A percentile compares a stretch with the other conserved stretches of the same genome.
phyloP scores from a whole-genome alignment of 2,113 vertebrate genomes.

The Cyprichromis sp. region DNA sequence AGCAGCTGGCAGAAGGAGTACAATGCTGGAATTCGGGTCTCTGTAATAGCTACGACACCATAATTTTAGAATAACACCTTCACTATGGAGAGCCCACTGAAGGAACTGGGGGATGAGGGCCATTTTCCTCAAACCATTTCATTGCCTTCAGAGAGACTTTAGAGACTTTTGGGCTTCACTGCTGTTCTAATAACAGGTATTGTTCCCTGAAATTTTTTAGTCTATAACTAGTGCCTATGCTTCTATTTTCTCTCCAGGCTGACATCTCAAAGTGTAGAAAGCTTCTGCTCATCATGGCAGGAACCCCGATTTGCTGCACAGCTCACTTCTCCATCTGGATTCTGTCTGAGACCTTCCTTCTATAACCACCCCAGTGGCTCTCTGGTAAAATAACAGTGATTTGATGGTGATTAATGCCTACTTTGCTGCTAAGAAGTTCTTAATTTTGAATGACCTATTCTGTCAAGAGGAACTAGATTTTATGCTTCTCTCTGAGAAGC shows the following conservation, averaged over 20 bases:
- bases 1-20: background rate
- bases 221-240: background rate
- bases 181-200: background rate
- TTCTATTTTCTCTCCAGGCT: background rate
- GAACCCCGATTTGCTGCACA: background rate
- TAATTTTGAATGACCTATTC: background rate
- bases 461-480: background rate
- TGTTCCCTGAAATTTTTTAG: background rate
- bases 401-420: background rate
- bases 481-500: background rate
- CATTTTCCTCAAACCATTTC: background rate
- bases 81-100: background rate
- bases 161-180: background rate
- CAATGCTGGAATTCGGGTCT: background rate
- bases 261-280: background rate
- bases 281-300: background rate
- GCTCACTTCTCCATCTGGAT: background rate
- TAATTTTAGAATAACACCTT: background rate
- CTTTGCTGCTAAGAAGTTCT: background rate
- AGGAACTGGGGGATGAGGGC: background rate
- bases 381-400: background rate
- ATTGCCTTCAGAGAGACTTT: background rate
- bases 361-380: background rate
- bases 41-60: background rate
- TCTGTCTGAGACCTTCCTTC: background rate